phyloP scores from a whole-genome alignment of 1,140 invertebrate genomes.

The Notospermus geniculatus region DNA sequence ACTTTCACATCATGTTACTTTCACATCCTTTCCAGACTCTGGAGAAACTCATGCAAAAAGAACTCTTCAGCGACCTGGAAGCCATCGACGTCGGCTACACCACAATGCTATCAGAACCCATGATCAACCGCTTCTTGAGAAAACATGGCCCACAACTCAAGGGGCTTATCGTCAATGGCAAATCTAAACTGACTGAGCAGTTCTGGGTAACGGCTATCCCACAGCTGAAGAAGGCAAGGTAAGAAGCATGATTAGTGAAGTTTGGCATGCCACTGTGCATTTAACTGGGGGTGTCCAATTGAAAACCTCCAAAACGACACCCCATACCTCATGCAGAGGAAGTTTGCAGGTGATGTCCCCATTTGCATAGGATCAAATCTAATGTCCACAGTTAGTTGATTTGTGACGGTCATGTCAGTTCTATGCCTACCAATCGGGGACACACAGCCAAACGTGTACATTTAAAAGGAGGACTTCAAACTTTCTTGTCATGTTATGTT shows the following conservation, averaged over 20 bases:
- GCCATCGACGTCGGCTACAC: conserved; percentile 92
- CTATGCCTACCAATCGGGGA: no score
- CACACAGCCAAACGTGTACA: no score
- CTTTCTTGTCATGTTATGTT: no score
- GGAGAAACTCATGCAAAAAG: conserved; percentile 83
- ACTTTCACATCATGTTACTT: no score
- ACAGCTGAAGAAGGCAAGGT: conserved; percentile 87
- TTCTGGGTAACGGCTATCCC: conserved; percentile 92
- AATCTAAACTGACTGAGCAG: conserved; percentile 96
- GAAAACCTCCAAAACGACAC: no score
- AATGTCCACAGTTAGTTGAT: no score
- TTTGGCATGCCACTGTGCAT: neutral
- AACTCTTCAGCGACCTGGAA: conserved; percentile 80
- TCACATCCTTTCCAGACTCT: conserved; percentile 69
- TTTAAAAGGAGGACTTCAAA: no score
- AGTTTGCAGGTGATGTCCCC: no score
- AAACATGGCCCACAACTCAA: conserved; percentile 82
- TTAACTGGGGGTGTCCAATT: neutral
- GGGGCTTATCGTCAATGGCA: conserved; percentile 87
- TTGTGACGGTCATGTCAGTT: no score
- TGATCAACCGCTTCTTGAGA: conserved; percentile 85
- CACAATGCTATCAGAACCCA: conserved; percentile 91
- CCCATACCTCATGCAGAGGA: no score
- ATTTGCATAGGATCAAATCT: no score
- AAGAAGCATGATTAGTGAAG: conserved; percentile 28